Evolutionary conservation across 2,888 invertebrate genomes (phyloP), one percentile per base, ranked within the genome.

Genomic region (Rhopalosiphum nymphaeae): DNA sequence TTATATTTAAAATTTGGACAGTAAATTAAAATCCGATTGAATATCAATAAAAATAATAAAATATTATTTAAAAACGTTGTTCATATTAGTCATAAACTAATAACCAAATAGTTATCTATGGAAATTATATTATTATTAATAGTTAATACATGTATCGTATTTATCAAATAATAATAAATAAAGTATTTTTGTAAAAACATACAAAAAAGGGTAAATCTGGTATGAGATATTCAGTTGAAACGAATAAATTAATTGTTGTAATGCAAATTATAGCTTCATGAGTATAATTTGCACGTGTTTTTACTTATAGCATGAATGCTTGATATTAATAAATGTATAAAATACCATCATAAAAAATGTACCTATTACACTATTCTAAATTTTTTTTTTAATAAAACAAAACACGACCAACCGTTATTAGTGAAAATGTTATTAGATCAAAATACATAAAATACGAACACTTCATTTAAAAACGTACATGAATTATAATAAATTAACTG

Each of bases 261-360:
- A 61, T 61, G 46, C 46, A n/a, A 46, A 61, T 61, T 56, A 67
- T 89, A 61, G 89, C 21, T 61, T 61, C 21, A n/a, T 3, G 89
- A n/a, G n/a, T 67, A 61, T 90, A 90, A 67, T 90, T 90, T n/a
- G n/a, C 89, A 90, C 61, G 46, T 61, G 61, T 61, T 61, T 21
- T 5, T 42, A 67, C 67, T 0, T 67, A 44, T 61, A 26, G 4
- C 61, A 36, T 42, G 53, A 53, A 53, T 21, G 21, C 16, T 53
- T 53, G 21, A 46, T 67, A 67, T 53, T 88, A 36, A 56, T 25
- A 56, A 53, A 53, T 36, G 3, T 10, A 36, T 88, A 26, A 10
- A 56, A 56, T 42, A 56, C 36, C 3, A 87, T 53, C 21, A 46
- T 46, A 7, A 21, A 78, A 36, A 78, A 78, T 21, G 7, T 42